Base-by-base conservation (phyloP, 2,888 invertebrate species). In the Parelbella ahira region DNA sequence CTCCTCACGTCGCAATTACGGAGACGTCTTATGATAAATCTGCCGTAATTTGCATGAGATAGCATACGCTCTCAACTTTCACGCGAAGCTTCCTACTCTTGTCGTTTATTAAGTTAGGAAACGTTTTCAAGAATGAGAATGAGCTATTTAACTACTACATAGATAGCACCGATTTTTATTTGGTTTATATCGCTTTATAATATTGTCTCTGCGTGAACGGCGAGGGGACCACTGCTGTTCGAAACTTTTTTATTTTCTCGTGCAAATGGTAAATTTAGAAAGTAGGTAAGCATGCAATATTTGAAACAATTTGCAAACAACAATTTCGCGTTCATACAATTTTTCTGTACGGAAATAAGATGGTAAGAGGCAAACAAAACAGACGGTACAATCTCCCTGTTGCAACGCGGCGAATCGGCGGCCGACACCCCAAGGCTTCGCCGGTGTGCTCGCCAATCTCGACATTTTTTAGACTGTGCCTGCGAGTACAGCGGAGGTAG, bases 21-120 rank as follows among this genome's bases (percentile, higher is more conserved):
- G 83, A 81, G 86, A 83, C 82, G 81, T 84, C 82, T 84, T 84
- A 87, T 87, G 86, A 87, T 87, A 87, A 86, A 87, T 87, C 86
- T 87, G 68, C 78, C 71, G 83, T 84, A 87, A 87, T 87, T 87
- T 87, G 84, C 86, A 86, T 87, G 84, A 87, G 84, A 87, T 84
- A 86, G 86, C 87, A 86, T 87, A 87, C 83, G 87, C 82, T 84
- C 80, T 79, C 82, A 84, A 86, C 84, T 87, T 87, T 86, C 80
- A 76, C 79, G 81, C 77, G 76, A 69, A 76, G 79, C 81, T 83
- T 79, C 76, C 75, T 78, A 76, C 80, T 82, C 80, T 78, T 83
- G 80, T 73, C 83, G 78, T 83, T 84, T 84, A 86, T 86, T 82
- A 86, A 83, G 70, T 82, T 79, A 79, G 67, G 75, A 71, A 78